Evolutionary conservation across 1,140 invertebrate genomes (phyloP), one percentile per base, ranked within the genome.

Genomic region (Zophobas morio): DNA sequence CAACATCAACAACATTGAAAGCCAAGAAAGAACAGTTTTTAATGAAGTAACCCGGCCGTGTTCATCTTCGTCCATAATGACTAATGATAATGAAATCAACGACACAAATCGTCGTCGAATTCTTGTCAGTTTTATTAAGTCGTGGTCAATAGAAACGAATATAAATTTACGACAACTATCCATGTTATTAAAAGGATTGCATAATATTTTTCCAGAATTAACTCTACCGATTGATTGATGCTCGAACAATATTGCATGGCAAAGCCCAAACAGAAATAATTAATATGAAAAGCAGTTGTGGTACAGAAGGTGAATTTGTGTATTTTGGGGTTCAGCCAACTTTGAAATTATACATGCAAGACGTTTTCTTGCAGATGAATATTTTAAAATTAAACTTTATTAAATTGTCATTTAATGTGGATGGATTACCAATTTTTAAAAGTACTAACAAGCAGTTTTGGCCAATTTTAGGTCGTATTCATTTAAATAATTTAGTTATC

Each of bases 371-470:
- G 5, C 6, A 54, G 4, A 54, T 33, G 2, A 54, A 54, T 54
- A 8, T 20, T 33, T 1, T 54, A 2, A 20, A 20, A 20, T 20
- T 20, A 20, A 20, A 20, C 20, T 20, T 20, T 20, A 20, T 20
- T 20, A 5, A 42, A 36, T 6, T 72, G 6, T 51, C 47, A 3
- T 51, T 72, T 35, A 72, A 72, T 33, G 39, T 72, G 5, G 46
- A 72, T 49, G 70, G 42, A 3, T n/a, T 72, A 1, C 42, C 46
- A n/a, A 1, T 72, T 20, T 51, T 72, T 49, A 47, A 72, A 1
- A 72, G 40, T 72, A 34, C 42, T 33, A 72, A 49, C 53, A 51
- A 36, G 8, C 70, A 72, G n/a, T 72, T 72, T 34, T 72, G 46
- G 70, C 42, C 70, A n/a, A 72, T 72, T 72, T 72, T 47, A 36